These are phyloP conservation scores for Sus scrofa DNA, from an alignment of 2,113 vertebrate genomes.

Conservation along the genomic window DNA sequence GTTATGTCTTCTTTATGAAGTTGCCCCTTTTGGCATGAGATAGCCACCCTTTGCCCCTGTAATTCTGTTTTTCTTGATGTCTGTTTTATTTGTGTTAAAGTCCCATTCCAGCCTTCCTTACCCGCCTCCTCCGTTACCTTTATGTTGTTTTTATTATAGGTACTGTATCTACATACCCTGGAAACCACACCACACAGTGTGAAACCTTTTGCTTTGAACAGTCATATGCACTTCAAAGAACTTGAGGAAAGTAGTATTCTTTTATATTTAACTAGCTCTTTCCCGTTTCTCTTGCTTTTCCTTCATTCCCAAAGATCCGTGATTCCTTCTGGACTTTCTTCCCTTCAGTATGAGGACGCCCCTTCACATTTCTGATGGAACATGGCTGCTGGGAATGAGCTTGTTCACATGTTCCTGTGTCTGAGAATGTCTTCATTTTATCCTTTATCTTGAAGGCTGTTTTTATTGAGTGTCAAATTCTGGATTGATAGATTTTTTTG, in stretches of 20 bases:
- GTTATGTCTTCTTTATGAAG: neutral
- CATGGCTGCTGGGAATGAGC: neutral
- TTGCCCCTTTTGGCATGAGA: neutral
- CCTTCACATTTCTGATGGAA: neutral
- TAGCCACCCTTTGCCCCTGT: neutral
- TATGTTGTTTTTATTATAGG: neutral
- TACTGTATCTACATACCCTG: neutral
- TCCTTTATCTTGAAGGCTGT: constrained; percentile 7
- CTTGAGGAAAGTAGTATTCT: neutral
- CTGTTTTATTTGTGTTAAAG: neutral
- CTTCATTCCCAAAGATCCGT: neutral
- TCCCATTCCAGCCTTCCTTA: neutral
- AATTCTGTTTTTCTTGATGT: constrained; percentile 16
- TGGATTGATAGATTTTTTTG: neutral
- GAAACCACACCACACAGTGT: neutral
- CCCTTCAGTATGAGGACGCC: neutral
- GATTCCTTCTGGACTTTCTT: neutral
- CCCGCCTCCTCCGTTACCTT: neutral
- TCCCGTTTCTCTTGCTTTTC: neutral
- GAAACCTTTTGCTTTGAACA: neutral
- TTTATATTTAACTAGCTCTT: neutral
- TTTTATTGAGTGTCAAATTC: constrained; percentile 7
- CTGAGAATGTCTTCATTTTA: neutral
- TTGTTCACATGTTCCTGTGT: neutral
- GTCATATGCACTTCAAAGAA: neutral